These are phyloP conservation scores for Pelochelys cantorii DNA, from an alignment of 2,797 vertebrate species.

Conservation along the genomic window DNA sequence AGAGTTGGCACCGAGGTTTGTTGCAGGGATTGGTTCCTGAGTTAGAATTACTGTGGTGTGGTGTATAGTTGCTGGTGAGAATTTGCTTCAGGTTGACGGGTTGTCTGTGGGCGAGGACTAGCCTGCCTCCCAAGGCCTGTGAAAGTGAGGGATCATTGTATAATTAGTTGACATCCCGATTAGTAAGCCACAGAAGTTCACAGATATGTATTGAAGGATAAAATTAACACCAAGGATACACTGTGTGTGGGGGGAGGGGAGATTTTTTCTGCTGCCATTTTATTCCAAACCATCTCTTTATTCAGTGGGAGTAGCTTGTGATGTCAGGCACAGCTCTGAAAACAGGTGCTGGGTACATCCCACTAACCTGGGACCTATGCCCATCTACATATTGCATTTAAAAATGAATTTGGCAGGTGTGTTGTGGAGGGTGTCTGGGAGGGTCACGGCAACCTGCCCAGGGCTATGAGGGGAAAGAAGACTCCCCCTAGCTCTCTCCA, in stretches of 20 bases:
- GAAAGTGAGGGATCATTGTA: no score
- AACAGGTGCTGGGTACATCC: not conserved
- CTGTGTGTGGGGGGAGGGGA: not conserved
- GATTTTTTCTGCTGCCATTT: not conserved
- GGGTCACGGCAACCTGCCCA: not conserved
- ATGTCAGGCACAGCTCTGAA: not conserved
- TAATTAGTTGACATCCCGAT: no score
- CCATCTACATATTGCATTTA: not conserved
- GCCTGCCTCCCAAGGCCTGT: no score
- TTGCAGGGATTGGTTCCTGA: no score
- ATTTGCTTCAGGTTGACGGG: no score
- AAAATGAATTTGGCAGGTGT: not conserved
- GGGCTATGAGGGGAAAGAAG: not conserved
- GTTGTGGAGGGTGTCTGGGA: not conserved
- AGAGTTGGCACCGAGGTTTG: no score
- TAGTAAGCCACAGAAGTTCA: not conserved
- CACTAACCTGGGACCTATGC: not conserved
- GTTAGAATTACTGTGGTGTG: no score
- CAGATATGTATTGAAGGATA: not conserved
- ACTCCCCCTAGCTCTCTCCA: no score
- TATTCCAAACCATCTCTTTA: not conserved
- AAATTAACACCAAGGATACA: not conserved
- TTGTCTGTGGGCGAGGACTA: no score
- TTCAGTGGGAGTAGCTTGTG: not conserved
- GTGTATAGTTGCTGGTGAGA: no score